Conservation (phyloP, 2,888 invertebrate genomes). For the Blera fallax region DNA sequence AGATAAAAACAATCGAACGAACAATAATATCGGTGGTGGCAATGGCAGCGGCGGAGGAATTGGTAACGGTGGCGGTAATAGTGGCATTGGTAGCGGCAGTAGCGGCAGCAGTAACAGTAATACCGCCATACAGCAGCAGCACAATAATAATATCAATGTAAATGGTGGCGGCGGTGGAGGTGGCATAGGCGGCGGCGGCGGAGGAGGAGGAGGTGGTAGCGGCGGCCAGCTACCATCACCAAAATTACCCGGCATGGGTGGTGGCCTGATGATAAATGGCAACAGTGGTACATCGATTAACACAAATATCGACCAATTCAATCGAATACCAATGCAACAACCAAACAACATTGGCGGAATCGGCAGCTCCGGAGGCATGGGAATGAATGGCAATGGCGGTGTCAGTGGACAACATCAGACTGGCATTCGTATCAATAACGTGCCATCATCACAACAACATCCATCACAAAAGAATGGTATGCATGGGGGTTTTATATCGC, state of each 20-base stretch:
- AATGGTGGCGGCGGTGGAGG: conserved; percentile 75
- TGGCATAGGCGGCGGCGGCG: conserved; percentile 68
- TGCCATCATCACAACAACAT: conserved; percentile 79
- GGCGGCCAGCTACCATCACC: conserved; percentile 55
- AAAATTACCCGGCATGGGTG: conserved; percentile 63
- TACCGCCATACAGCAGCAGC: conserved; percentile 76
- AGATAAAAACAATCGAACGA: conserved; percentile 83
- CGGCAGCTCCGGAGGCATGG: conserved; percentile 74
- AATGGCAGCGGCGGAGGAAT: conserved; percentile 81
- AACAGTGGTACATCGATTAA: conserved; percentile 79
- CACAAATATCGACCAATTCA: conserved; percentile 81
- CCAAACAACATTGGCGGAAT: conserved; percentile 77
- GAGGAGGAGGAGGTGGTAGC: conserved; percentile 60
- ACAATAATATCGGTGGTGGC: conserved; percentile 76
- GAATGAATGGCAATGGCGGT: conserved; percentile 72
- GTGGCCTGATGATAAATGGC: conserved; percentile 64
- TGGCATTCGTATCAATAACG: conserved; percentile 81
- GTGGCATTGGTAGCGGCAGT: conserved; percentile 55
- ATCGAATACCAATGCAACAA: conserved; percentile 80
- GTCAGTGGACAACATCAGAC: conserved; percentile 78
- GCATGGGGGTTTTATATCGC: conserved; percentile 73
- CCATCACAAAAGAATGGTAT: conserved; percentile 77
- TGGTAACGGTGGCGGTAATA: conserved; percentile 65
- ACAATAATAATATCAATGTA: conserved; percentile 76
- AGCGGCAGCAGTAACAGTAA: conserved; percentile 68